Base-by-base conservation (phyloP, 2,797 vertebrate species). In the Petrocephalus sullivani region DNA sequence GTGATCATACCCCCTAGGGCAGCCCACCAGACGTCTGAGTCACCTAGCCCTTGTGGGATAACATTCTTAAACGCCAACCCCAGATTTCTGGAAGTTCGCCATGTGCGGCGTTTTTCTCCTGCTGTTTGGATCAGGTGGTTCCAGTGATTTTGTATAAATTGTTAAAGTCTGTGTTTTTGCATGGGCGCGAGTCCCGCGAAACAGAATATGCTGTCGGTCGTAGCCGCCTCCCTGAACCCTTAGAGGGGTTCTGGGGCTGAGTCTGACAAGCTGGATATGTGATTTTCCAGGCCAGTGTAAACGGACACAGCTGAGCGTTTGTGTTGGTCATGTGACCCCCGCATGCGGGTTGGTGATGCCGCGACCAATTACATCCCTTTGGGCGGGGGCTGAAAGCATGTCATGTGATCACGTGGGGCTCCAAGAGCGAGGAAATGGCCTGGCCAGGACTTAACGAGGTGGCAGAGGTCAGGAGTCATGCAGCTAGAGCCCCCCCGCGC, bases 391-490 rank as follows among this genome's bases (percentile, higher is more conserved):
- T 61, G n/a, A 7, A 21, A 61, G 21, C 21, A 61, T 61, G 21
- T 64, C 60, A 64, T 64, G 60, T 64, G 21, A 21, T 23, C 60
- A 23, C 6, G 2, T 49, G 75, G 7, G 75, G 41, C 41, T 46
- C 46, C 75, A 51, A 46, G n/a, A 8, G 5, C 16, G 7, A 41
- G 75, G 16, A 51, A 81, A 9, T 81, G 2, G 0, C 19, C 16
- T 16, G 6, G 12, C 8, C 60, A 7, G 0, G 21, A 28, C 60
- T 64, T 64, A 64, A 64, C 60, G 12, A 87, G 78, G 64, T 19
- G n/a, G 28, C 37, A 57, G 56, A 78, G 84, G 88, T 86, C 88
- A 89, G 41, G 51, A 85, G 33, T 89, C n/a, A 28, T 28, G 10
- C 16, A 9, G 12, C 33, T 53, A 21, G 85, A 6, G 53, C 46